Evolutionary conservation across 2,888 invertebrate species (phyloP), one percentile per base, ranked within the genome.

Genomic region (Pemphredon lugubris): DNA sequence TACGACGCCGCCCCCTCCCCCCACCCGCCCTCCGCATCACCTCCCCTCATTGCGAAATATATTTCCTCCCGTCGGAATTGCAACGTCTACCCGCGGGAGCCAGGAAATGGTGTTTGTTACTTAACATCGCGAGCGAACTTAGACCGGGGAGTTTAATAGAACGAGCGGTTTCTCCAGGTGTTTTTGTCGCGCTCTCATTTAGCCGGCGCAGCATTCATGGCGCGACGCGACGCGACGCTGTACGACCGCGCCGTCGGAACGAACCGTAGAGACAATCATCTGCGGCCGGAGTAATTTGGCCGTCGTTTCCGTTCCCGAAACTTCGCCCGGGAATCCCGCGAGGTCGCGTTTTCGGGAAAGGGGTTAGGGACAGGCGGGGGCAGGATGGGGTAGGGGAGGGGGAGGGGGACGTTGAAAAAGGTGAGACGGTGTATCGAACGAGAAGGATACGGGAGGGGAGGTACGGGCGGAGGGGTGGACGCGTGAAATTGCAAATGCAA

Each of bases 401-500:
- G 7, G 60, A 32, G 30, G 57, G 32, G 58, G 37, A 32, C 16
- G 23, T 6, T 13, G 13, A 13, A 21, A 37, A 20, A 48, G n/a
- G 20, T 11, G 44, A 26, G 40, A 54, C 39, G 39, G 44, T 21
- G 57, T 14, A 21, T 20, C 73, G 58, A 69, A 50, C 59, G 50
- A 59, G 61, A 51, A 30, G 16, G 32, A 23, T 34, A 50, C 48
- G 48, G 23, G 42, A 42, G 13, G 13, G 11, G 13, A 6, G 44
- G 16, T 16, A 39, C 32, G 13, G 42, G 13, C 32, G 44, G 44
- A 45, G 54, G 48, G 44, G 32, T n/a, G 59, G 21, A 59, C 82
- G 84, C 88, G 88, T 88, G 88, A 88, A 88, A 88, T 88, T 85
- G 87, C 83, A 88, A 88, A 88, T 88, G 87, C 85, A 85, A 85